phyloP scores from a whole-genome alignment of 2,113 vertebrate genomes.

The Empidonax traillii region DNA sequence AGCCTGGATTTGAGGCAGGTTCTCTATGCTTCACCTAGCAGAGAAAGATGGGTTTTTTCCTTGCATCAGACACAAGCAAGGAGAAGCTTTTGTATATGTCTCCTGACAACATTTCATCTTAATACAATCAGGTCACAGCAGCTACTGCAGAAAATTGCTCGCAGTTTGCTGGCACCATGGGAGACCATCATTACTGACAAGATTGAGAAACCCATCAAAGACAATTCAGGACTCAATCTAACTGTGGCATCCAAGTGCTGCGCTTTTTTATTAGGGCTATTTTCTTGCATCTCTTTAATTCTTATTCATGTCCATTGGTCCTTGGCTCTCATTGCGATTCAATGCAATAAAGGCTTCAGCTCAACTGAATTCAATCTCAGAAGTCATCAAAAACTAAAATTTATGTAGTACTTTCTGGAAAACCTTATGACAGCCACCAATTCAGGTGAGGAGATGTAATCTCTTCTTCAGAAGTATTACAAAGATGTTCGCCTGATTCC shows the following conservation, averaged over 20 bases:
- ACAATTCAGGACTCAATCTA: constrained; percentile 65
- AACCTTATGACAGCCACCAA: background rate
- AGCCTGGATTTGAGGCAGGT: background rate
- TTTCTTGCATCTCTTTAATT: constrained; percentile 65
- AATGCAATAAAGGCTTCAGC: constrained; percentile 44
- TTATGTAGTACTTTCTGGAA: constrained; percentile 45
- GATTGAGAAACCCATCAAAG: constrained; percentile 67
- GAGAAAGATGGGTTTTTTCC: constrained; percentile 10
- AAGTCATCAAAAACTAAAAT: constrained; percentile 62
- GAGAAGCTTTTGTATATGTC: constrained; percentile 35
- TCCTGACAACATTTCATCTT: constrained; percentile 72
- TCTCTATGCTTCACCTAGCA: constrained; percentile 28
- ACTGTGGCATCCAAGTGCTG: constrained; percentile 1
- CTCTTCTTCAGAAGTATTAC: background rate
- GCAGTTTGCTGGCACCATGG: constrained; percentile 63
- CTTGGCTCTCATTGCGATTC: constrained; percentile 35
- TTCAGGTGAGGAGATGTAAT: background rate
- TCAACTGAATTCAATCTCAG: constrained; percentile 55
- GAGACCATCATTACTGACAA: constrained; percentile 67
- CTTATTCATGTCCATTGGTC: constrained; percentile 43
- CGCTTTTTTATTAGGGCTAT: constrained; percentile 27
- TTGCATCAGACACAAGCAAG: constrained; percentile 41
- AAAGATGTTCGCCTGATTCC: background rate
- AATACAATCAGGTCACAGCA: constrained; percentile 69
- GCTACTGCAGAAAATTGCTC: constrained; percentile 70